Base-by-base conservation (phyloP, 2,888 invertebrate genomes). In the Ecliptopera silaceata region DNA sequence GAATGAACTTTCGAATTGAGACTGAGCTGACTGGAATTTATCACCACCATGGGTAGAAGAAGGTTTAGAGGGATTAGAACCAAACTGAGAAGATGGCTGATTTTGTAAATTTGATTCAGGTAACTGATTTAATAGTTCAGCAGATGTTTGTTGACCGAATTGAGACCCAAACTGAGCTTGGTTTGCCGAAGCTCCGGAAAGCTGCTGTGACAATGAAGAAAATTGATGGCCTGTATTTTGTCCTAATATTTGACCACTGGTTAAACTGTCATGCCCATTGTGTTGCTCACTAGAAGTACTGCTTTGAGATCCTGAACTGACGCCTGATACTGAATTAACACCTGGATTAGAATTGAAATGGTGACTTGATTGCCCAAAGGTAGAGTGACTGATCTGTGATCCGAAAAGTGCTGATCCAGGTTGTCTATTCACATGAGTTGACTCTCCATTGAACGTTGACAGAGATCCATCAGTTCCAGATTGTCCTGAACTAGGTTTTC, bases 1-100 rank as follows among this genome's bases (percentile, higher is more conserved):
- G 1, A 54, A 51, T 15, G 57, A 63, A 45, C 58, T 59, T 11
- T 56, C 64, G 29, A 64, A 65, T 17, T 63, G 63, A 13, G 48
- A 53, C 17, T 58, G 63, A 0, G 57, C 43, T 1, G 56, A 32
- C 4, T 59, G 63, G 8, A 57, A 53, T 26, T 51, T 53, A 1
- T 17, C 29, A 45, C 43, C n/a, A 31, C 13, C 15, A 1, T 57
- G 57, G 18, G 26, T 54, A 20, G 50, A 41, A 0, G 29, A 15
- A 3, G 54, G 50, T 18, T 44, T 61, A 8, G 39, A 42, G n/a
- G 56, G 11, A 8, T 50, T 41, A 31, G 34, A 45, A 44, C 38
- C 50, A 15, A 62, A 51, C 43, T 65, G 62, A 47, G 56, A 39
- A 17, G 47, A 38, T 4, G 3, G 15, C 51, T 62, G 49, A 12